Percentiles rank a stretch among this genome's conserved stretches.
phyloP scores from a whole-genome alignment of 2,113 vertebrate species.

The Pelvicachromis taeniatus region DNA sequence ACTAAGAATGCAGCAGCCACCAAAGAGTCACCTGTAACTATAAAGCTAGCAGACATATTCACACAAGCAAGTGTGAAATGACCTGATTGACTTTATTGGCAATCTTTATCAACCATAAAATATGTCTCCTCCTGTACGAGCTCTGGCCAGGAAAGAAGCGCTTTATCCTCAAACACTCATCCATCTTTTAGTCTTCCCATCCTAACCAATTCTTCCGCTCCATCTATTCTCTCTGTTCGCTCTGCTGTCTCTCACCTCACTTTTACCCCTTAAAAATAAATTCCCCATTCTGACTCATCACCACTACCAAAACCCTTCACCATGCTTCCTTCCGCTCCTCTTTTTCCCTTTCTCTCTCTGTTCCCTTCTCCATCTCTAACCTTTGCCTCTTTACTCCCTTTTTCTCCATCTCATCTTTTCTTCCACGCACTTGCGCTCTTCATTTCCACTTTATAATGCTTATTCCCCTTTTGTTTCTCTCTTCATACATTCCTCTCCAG shows the following conservation, averaged over 20 bases:
- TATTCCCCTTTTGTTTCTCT: neutral
- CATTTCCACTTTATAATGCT: slow-evolving; percentile 10
- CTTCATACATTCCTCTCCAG: slow-evolving; percentile 1
- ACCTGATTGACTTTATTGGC: neutral
- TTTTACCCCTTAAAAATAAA: neutral
- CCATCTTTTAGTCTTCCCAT: neutral
- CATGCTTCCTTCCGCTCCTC: neutral
- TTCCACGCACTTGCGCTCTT: neutral
- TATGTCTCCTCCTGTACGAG: neutral
- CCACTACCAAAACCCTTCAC: neutral
- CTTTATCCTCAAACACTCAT: neutral
- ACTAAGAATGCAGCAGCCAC: neutral
- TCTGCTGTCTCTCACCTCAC: neutral
- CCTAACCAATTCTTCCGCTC: neutral
- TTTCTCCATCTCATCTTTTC: neutral
- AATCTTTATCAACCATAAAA: neutral
- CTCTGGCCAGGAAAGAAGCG: neutral
- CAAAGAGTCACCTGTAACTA: neutral
- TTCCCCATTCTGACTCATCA: slow-evolving; percentile 4
- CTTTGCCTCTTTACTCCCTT: neutral
- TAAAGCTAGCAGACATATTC: neutral
- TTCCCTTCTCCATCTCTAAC: neutral
- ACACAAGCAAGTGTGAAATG: neutral
- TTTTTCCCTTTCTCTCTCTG: neutral
- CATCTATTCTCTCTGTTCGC: neutral